Evolutionary conservation across 2,113 vertebrate species (phyloP).

Genomic region (Perca flavescens): DNA sequence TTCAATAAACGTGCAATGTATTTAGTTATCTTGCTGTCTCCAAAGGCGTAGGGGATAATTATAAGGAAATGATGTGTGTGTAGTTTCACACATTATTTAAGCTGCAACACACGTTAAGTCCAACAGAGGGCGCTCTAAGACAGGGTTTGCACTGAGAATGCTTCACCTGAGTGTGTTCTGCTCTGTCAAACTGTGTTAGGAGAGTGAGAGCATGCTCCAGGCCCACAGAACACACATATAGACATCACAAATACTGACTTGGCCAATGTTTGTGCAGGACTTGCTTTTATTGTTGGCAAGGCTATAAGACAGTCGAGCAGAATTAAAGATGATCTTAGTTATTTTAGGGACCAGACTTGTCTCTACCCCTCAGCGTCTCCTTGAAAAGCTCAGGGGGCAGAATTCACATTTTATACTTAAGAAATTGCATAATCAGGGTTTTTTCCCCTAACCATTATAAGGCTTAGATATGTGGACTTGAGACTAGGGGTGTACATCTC

Average conservation of each 20-base stretch:
- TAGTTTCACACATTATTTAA: not conserved
- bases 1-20: fast-evolving
- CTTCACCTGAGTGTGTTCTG: not conserved
- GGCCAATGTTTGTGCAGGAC: not conserved
- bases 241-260: not conserved
- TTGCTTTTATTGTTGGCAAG: not conserved
- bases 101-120: not conserved
- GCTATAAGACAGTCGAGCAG: not conserved
- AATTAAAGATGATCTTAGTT: not conserved
- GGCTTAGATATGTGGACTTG: no score
- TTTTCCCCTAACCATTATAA: no score
- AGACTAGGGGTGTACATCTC: no score
- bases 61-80: not conserved
- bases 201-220: not conserved
- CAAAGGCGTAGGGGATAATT: not conserved
- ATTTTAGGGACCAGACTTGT: not conserved
- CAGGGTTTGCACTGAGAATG: not conserved
- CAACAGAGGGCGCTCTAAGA: constrained; percentile 77
- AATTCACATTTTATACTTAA: not conserved
- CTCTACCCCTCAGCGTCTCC: not conserved
- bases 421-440: no score
- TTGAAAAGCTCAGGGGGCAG: not conserved
- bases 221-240: not conserved
- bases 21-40: not conserved
- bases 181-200: not conserved